Percentiles rank a stretch among this genome's conserved stretches.
Evolutionary conservation across 2,888 invertebrate genomes (phyloP).

Genomic region (Emmelina monodactyla): DNA sequence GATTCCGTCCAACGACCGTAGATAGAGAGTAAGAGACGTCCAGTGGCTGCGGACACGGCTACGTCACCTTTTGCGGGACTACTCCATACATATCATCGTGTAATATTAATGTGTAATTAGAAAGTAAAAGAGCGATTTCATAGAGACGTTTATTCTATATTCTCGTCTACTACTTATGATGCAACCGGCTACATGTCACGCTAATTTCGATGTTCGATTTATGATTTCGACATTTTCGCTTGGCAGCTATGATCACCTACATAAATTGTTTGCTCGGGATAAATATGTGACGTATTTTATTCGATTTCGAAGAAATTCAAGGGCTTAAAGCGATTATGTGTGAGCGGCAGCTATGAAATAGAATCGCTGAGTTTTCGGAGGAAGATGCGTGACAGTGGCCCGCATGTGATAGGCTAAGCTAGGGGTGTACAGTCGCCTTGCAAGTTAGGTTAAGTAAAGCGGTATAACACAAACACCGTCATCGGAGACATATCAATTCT

Average conservation of each 20-base stretch:
- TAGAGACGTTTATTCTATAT: constrained; percentile 66
- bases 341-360: constrained; percentile 47
- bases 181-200: constrained; percentile 62
- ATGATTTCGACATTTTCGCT: constrained; percentile 35
- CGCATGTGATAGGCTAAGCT: constrained; percentile 60
- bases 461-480: constrained; percentile 72
- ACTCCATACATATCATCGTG: constrained; percentile 77
- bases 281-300: not conserved
- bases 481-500: constrained; percentile 82
- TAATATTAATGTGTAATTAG: constrained; percentile 70
- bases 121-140: constrained; percentile 60
- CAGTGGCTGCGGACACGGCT: constrained; percentile 66
- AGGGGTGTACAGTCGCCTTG: constrained; percentile 62
- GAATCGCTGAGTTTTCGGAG: constrained; percentile 37
- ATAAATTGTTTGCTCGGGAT: constrained; percentile 1
- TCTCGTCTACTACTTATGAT: constrained; percentile 56
- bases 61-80: constrained; percentile 70
- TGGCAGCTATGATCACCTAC: constrained; percentile 23
- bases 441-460: constrained; percentile 64
- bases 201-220: constrained; percentile 33
- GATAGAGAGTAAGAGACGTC: constrained; percentile 67
- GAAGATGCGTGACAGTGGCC: constrained; percentile 56
- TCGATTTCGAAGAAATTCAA: not conserved
- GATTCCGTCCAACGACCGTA: constrained; percentile 68
- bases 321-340: constrained; percentile 8